Conservation (phyloP, 2,113 vertebrate genomes). For the Calidris pugnax region DNA sequence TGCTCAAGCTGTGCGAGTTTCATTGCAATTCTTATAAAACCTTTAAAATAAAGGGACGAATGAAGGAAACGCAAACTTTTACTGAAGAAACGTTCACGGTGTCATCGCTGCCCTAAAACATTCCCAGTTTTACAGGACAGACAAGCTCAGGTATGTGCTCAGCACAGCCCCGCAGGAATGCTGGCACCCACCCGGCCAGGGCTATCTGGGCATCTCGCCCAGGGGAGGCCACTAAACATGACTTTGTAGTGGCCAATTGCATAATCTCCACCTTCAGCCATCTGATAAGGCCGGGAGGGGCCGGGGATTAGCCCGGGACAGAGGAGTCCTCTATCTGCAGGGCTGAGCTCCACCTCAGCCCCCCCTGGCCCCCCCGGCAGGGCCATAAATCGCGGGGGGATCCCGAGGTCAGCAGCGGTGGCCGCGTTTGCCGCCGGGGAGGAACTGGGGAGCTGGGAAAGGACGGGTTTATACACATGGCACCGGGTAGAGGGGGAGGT, state of each 20-base stretch:
- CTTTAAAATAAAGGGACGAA: not conserved
- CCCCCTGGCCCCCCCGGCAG: not conserved
- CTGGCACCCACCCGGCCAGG: slow-evolving; percentile 4
- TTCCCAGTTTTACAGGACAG: slow-evolving; percentile 2
- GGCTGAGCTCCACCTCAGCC: slow-evolving; percentile 14
- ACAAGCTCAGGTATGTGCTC: slow-evolving; percentile 9
- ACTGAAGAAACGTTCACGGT: fast-evolving
- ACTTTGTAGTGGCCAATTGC: slow-evolving; percentile 61
- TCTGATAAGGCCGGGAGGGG: slow-evolving; percentile 53
- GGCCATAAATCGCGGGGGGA: slow-evolving; percentile 32
- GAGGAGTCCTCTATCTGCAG: slow-evolving; percentile 30
- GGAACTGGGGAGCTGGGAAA: not conserved
- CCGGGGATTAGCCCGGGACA: slow-evolving; percentile 58
- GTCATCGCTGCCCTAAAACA: not conserved
- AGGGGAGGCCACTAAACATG: slow-evolving; percentile 24
- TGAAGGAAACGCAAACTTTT: not conserved
- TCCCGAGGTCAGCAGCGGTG: slow-evolving; percentile 43
- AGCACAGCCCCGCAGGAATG: not conserved
- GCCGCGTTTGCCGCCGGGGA: not conserved
- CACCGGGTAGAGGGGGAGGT: not conserved
- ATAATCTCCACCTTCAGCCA: slow-evolving; percentile 72
- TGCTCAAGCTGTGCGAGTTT: not conserved
- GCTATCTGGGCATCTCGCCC: slow-evolving; percentile 6
- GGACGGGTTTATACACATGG: fast-evolving
- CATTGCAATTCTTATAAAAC: not conserved